Base-by-base conservation (phyloP, 1,140 invertebrate genomes). In the Penaeus vannamei region DNA sequence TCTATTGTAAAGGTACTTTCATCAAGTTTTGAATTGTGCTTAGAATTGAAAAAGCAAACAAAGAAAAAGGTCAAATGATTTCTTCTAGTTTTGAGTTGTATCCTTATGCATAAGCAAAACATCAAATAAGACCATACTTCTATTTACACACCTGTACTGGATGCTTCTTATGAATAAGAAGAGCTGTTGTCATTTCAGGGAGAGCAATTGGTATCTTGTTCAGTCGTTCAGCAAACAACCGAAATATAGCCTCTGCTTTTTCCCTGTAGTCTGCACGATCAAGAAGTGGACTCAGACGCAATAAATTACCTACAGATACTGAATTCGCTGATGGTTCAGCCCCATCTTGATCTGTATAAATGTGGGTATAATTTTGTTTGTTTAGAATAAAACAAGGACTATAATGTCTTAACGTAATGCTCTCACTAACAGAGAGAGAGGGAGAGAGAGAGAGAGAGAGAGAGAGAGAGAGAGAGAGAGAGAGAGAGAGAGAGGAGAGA, bases 301-400 rank as follows among this genome's bases (percentile, higher is more conserved):
- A 93, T 26, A 99, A 93, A 94, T 99, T 99, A 87, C 95, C 94
- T 29, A 96, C 96, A 0, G 97, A 94, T 12, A 98, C 96, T n/a
- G 97, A 98, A 93, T 98, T 99, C 23, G 97, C 96, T 83, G 96
- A 96, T 0, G 98, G 98, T 92, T 99, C 98, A 1, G 98, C 98
- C 12, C 97, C 97, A 93, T 99, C 98, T 93, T 98, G 96, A 93
- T 98, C 98, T 98, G 92, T 46, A n/a, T 62, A 59, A 90, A 91
- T 90, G 32, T 60, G 29, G 79, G 60, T 36, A 90, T 76, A 91
- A 91, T 86, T 87, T 69, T 86, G 17, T 83, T 53, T 22, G 61
- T 60, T n/a, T 62, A n/a, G 14, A 84, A 32, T 10, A 64, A 60
- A 60, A 53, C 12, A 76, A 77, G 29, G 26, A 76, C 4, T 7